phyloP scores from a whole-genome alignment of 92 coral and sea anemone genomes.

The Palythoa caribaeorum region DNA sequence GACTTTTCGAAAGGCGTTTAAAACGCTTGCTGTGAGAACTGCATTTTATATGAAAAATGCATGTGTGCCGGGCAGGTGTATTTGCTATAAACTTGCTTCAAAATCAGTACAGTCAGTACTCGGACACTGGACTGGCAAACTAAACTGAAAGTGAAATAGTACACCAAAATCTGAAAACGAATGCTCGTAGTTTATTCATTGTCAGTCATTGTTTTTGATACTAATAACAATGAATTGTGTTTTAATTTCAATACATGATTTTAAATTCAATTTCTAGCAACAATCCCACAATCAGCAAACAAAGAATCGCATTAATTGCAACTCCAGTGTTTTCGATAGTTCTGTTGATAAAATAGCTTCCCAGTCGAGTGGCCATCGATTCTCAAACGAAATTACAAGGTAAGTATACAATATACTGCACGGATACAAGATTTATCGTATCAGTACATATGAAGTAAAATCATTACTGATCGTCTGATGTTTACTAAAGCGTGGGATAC shows the following conservation, averaged over 20 bases:
- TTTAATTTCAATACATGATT: slow-evolving; percentile 11
- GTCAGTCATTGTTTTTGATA: neutral
- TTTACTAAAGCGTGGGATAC: neutral
- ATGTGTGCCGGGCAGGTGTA: slow-evolving; percentile 18
- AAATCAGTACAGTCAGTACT: neutral
- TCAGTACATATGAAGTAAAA: neutral
- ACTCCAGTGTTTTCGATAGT: slow-evolving; percentile 4
- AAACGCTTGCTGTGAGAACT: slow-evolving; percentile 12
- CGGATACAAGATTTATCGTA: neutral
- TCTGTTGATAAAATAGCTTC: neutral
- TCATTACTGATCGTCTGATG: too few relatives aligned
- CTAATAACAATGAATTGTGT: neutral
- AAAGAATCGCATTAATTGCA: neutral
- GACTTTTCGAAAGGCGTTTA: neutral
- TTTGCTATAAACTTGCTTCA: neutral
- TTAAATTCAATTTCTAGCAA: slow-evolving; percentile 3
- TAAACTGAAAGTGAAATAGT: neutral
- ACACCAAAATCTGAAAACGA: neutral
- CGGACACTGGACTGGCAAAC: neutral
- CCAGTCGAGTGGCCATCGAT: neutral
- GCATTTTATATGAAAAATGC: slow-evolving; percentile 26
- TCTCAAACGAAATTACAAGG: slow-evolving; percentile 3
- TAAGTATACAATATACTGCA: neutral
- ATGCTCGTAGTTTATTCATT: slow-evolving; percentile 1
- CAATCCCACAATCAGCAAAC: slow-evolving; percentile 6